Evolutionary conservation across 2,888 invertebrate species (phyloP).

Genomic region (Frankliniella fusca): DNA sequence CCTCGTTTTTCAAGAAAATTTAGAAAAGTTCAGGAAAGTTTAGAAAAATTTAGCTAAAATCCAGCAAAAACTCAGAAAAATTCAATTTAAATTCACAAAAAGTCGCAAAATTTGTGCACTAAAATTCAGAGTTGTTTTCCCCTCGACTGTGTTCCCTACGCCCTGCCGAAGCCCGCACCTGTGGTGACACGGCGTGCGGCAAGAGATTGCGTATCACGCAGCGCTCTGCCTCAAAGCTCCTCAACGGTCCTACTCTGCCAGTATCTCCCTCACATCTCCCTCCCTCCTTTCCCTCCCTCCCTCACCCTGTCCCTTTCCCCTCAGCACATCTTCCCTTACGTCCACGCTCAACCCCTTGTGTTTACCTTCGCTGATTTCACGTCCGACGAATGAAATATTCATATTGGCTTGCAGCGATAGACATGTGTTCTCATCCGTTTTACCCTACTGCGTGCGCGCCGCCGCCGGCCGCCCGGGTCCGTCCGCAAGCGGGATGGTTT

Average conservation of each 20-base stretch:
- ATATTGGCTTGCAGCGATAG: constrained; percentile 22
- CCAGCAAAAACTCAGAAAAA: too few species aligned
- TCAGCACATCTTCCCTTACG: not conserved
- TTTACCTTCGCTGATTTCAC: constrained; percentile 22
- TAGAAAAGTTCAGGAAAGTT: too few species aligned
- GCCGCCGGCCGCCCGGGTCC: not conserved
- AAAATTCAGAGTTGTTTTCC: too few species aligned
- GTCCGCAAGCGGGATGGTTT: too few species aligned
- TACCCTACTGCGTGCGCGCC: not conserved
- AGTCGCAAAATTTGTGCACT: too few species aligned
- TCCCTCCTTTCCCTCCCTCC: not conserved
- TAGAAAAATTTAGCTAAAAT: too few species aligned
- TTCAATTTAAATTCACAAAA: too few species aligned
- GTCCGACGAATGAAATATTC: constrained; percentile 26
- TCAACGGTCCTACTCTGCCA: not conserved
- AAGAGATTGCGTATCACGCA: too few species aligned
- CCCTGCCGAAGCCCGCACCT: not conserved
- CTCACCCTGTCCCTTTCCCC: not conserved
- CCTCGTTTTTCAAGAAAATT: too few species aligned
- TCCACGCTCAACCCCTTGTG: not conserved
- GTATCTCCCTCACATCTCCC: not conserved
- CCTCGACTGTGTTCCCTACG: too few species aligned
- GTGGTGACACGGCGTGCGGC: not conserved
- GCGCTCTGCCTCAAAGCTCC: not conserved
- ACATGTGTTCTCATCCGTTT: constrained; percentile 16